A percentile compares a stretch with the other conserved stretches of the same genome.
Conservation (phyloP, 2,113 vertebrate species). For the Raja brachyura region DNA sequence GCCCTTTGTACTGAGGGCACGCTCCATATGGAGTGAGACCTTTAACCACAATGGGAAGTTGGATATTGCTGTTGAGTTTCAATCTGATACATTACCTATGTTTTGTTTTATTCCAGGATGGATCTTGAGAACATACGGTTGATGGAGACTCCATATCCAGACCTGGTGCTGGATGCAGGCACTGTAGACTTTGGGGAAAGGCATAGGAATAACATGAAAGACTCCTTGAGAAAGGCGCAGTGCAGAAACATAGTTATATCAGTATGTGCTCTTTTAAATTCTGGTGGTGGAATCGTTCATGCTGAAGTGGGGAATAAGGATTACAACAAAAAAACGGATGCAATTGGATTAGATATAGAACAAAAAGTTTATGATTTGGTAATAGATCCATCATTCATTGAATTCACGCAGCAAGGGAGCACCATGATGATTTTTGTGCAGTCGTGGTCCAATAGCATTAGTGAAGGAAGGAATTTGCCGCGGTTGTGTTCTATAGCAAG, state of each 20-base stretch:
- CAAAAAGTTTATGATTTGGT: constrained; percentile 42
- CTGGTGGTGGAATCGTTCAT: constrained; percentile 49
- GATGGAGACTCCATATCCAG: constrained; percentile 38
- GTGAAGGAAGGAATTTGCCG: background rate
- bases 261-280: constrained; percentile 48
- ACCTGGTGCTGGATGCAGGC: constrained; percentile 42
- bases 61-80: background rate
- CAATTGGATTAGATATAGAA: constrained; percentile 49
- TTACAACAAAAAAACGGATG: constrained; percentile 40
- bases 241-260: constrained; percentile 42
- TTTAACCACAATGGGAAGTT: background rate
- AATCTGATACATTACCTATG: background rate
- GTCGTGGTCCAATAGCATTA: constrained; percentile 42
- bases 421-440: constrained; percentile 52
- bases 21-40: background rate
- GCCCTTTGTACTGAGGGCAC: no score
- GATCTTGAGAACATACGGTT: background rate
- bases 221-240: constrained; percentile 28
- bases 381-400: constrained; percentile 39
- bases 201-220: constrained; percentile 42
- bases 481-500: constrained; percentile 20
- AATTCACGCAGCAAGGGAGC: constrained; percentile 40
- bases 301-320: constrained; percentile 40
- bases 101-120: background rate
- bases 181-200: constrained; percentile 45